A percentile compares a stretch with the other conserved stretches of the same genome.
Evolutionary conservation across 2,113 vertebrate species (phyloP).

Genomic region (Notiomystis cincta): DNA sequence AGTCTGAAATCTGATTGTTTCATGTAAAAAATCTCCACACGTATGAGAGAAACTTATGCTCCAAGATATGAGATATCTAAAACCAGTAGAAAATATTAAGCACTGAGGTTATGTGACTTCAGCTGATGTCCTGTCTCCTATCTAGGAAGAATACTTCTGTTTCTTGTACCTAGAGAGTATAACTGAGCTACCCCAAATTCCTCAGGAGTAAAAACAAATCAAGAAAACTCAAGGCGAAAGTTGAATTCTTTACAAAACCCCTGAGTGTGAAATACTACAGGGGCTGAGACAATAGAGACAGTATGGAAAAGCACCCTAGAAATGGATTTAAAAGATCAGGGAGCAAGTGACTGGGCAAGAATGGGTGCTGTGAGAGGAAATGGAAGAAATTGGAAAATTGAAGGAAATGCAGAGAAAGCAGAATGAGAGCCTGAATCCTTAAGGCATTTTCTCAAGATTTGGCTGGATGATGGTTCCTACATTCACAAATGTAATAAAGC

Average conservation of each 20-base stretch:
- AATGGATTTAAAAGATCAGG: not conserved
- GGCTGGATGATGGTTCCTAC: not conserved
- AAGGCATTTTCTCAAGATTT: not conserved
- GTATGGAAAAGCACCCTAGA: not conserved
- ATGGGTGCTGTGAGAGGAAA: not conserved
- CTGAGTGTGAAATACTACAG: not conserved
- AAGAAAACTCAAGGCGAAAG: not conserved
- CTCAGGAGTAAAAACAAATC: not conserved
- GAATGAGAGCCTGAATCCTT: not conserved
- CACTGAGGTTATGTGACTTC: not conserved
- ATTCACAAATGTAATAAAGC: not conserved
- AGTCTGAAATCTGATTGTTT: constrained; percentile 25
- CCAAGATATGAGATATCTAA: not conserved
- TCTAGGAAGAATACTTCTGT: not conserved
- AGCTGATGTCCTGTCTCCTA: not conserved
- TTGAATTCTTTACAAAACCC: not conserved
- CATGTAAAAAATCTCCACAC: not conserved
- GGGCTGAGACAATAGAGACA: rapidly evolving
- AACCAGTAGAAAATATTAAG: not conserved
- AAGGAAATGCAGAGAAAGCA: not conserved
- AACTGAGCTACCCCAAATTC: not conserved
- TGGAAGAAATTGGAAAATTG: too few relatives aligned
- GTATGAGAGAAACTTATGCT: not conserved
- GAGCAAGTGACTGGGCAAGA: not conserved
- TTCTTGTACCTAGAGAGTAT: not conserved